Base-by-base conservation (phyloP, 2,113 vertebrate species). In the Charadrius vociferus region DNA sequence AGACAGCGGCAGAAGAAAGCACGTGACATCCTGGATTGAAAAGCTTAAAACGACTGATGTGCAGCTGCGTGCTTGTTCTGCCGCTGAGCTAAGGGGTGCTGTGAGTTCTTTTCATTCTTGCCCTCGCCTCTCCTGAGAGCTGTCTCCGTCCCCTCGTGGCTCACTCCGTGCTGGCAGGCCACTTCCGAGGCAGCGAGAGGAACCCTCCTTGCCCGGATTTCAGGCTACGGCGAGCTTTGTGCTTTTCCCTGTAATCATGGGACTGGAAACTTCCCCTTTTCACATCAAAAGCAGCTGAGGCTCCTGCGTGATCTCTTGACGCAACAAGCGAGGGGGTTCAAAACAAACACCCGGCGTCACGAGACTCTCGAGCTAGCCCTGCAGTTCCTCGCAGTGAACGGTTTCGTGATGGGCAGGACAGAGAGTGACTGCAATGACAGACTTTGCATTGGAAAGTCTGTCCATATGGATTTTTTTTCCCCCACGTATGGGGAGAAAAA, bases 281-380 rank as follows among this genome's bases (percentile, higher is more conserved):
- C 50, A 52, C 61, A 32, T 83, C 14, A 88, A 90, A 70, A 93
- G 62, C 70, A 67, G 81, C 66, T 36, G 36, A 49, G 73, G 3
- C 10, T 75, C 20, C n/a, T 21, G 10, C 1, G 0, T 49, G 18
- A 12, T 65, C 19, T 43, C 58, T 27, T 58, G 36, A 53, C 0
- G 7, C 23, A n/a, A 30, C 13, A 26, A 62, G 45, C 16, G 14
- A n/a, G 7, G 19, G 36, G 39, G 2, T 49, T 73, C 53, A 49
- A 32, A 90, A 53, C 16, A 18, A 55, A 21, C 39, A 19, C 45
- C 20, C 32, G 2, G 56, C 18, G 10, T 32, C 50, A 55, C 29
- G 4, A 39, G 74, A 7, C 39, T 52, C 34, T 32, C 0, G 14
- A 50, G 67, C 21, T 5, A 16, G 37, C 65, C 21, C 0, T 0